phyloP scores from a whole-genome alignment of 2,113 vertebrate genomes.

The Pandion haliaetus region DNA sequence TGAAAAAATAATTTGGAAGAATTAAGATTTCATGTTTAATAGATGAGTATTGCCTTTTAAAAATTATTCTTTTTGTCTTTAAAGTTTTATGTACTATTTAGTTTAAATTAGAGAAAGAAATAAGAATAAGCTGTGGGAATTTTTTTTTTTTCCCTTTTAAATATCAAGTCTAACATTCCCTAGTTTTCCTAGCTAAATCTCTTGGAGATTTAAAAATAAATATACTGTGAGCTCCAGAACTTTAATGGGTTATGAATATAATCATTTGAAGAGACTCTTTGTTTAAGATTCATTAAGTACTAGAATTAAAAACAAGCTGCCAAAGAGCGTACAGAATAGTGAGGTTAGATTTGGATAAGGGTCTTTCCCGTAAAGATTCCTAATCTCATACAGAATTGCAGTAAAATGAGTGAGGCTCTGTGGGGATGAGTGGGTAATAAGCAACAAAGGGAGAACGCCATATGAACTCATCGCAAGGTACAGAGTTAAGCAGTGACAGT shows the following conservation, averaged over 20 bases:
- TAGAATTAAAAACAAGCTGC: not conserved
- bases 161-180: not conserved
- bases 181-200: not conserved
- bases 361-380: not conserved
- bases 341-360: not conserved
- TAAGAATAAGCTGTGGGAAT: not conserved
- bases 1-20: not conserved
- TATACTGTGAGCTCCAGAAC: not conserved
- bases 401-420: not conserved
- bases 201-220: not conserved
- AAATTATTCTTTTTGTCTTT: not conserved
- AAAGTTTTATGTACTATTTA: not conserved
- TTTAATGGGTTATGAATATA: not conserved
- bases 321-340: not conserved
- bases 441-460: rapidly evolving
- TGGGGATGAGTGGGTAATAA: not conserved
- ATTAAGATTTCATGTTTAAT: not conserved
- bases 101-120: not conserved
- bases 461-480: not conserved
- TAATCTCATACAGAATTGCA: not conserved
- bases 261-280: not conserved
- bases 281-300: not conserved
- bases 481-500: not conserved
- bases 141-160: not conserved
- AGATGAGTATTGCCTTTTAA: not conserved